phyloP scores from a whole-genome alignment of 1,140 invertebrate species.

The Panagrolaimus sp. region DNA sequence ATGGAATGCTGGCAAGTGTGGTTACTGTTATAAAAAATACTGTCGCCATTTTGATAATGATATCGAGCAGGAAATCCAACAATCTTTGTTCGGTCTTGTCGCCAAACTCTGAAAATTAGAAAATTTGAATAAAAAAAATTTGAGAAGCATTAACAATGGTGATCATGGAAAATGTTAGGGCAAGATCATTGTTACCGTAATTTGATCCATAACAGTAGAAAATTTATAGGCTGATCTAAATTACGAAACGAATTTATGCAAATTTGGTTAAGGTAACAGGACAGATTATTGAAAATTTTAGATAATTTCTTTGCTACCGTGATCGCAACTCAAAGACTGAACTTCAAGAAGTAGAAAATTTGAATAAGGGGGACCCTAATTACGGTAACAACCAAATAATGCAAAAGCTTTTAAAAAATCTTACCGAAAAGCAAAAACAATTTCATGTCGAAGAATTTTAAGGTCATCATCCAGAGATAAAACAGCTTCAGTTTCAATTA shows the following conservation, averaged over 20 bases:
- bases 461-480: constrained; percentile 96
- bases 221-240: constrained; percentile 13
- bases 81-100: constrained; percentile 87
- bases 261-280: constrained; percentile 4
- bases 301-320: constrained; percentile 62
- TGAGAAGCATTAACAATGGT: too few species aligned
- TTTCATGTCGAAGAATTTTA: constrained; percentile 92
- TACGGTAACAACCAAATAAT: too few species aligned
- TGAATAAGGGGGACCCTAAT: too few species aligned
- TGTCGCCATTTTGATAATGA: constrained; percentile 83
- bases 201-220: too few species aligned
- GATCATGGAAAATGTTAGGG: too few species aligned
- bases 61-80: constrained; percentile 96
- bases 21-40: constrained; percentile 87
- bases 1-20: constrained; percentile 98
- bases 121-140: too few species aligned
- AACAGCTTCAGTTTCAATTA: constrained; percentile 93
- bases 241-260: neutral
- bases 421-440: constrained; percentile 96
- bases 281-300: neutral
- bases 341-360: too few species aligned
- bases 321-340: too few species aligned
- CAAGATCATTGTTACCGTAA: too few species aligned
- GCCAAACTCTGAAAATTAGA: constrained; percentile 98
- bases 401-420: too few species aligned